Base-by-base conservation (phyloP, 1,140 invertebrate species). In the Drosophila dunni region DNA sequence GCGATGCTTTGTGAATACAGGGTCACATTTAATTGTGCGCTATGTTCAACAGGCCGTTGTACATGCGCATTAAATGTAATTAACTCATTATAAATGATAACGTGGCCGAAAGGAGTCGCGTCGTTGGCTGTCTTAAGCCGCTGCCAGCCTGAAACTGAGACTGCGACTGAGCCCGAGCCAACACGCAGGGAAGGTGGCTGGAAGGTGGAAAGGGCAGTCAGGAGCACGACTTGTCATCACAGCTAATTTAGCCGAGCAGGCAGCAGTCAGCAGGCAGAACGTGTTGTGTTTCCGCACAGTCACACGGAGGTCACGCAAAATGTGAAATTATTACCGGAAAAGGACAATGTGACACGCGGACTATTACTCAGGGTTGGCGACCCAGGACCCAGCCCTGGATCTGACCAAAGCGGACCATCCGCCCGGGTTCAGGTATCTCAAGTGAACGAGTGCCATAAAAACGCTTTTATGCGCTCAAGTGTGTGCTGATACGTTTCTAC, bases 11-110 rank as follows among this genome's bases (percentile, higher is more conserved):
- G 81, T 79, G 76, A 46, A 6, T 29, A 29, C 74, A 74, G 84
- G 83, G 83, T 80, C 83, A 75, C 84, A 83, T 89, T 88, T 88
- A 88, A 88, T 89, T 88, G 83, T 68, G 83, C 70, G 61, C 74
- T 74, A 69, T 88, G 83, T 84, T 88, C 84, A 88, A 89, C 83
- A 88, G 84, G 83, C 83, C 83, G 86, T 86, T 79, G 72, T 79
- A 86, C 83, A 88, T 88, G 84, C 80, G 84, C 88, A 88, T 88
- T 88, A 89, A 88, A 88, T 80, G 83, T 88, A 88, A 88, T 88
- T 88, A 88, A 88, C 83, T 88, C 83, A 89, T 88, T 88, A 88
- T 88, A 88, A 88, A 88, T 88, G 83, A 88, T 88, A 88, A 88
- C 83, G 78, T 80, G 70, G 74, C 64, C 73, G 33, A 81, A 66